Evolutionary conservation across 2,113 vertebrate genomes (phyloP).

Genomic region (Pagrus major): DNA sequence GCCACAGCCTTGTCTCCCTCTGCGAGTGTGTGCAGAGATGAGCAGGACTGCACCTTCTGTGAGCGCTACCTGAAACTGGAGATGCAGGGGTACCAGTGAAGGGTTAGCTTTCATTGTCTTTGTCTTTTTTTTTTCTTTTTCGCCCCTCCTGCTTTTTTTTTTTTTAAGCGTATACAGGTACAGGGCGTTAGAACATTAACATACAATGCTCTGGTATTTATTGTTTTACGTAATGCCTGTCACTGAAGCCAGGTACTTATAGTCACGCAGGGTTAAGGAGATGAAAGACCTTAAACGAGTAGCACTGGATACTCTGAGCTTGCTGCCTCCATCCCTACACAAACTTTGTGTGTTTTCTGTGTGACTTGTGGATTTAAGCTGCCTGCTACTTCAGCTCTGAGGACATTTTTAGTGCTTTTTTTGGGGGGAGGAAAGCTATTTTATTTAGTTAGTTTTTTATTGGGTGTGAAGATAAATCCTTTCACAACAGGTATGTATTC

Average conservation of each 20-base stretch:
- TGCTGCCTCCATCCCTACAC: constrained; percentile 41
- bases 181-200: constrained; percentile 79
- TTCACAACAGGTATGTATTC: constrained; percentile 73
- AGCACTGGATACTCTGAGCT: constrained; percentile 62
- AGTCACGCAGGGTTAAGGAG: constrained; percentile 72
- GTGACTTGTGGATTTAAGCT: constrained; percentile 72
- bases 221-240: constrained; percentile 77
- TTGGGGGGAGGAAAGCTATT: constrained; percentile 34
- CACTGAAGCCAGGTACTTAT: constrained; percentile 76
- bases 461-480: constrained; percentile 40
- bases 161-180: constrained; percentile 71
- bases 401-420: constrained; percentile 42
- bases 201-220: constrained; percentile 76
- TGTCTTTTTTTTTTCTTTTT: constrained; percentile 57
- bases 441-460: constrained; percentile 36
- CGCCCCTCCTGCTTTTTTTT: constrained; percentile 78
- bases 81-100: constrained; percentile 80
- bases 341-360: constrained; percentile 65
- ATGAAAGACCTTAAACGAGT: constrained; percentile 78
- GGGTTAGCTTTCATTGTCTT: constrained; percentile 81
- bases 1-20: constrained; percentile 58
- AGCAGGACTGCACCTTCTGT: constrained; percentile 77
- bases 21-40: constrained; percentile 69
- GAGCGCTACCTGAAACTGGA: constrained; percentile 82
- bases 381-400: constrained; percentile 47